phyloP scores from a whole-genome alignment of 2,888 invertebrate species.

The Hirudinaria manillensis region DNA sequence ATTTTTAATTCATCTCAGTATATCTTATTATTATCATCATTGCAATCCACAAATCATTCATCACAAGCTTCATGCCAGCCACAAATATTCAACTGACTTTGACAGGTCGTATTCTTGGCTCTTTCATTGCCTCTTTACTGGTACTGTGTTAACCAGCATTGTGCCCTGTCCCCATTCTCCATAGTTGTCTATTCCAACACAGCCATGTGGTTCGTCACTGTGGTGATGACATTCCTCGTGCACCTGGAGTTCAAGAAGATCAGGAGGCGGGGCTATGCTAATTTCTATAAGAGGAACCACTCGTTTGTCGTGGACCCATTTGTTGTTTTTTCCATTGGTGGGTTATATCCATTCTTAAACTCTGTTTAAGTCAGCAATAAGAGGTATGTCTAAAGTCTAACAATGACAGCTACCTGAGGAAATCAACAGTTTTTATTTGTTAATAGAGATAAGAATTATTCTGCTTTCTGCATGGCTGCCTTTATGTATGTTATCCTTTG shows the following conservation, averaged over 20 bases:
- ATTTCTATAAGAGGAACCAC: conserved; percentile 10
- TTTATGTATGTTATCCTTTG: too few relatives aligned
- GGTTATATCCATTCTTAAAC: not conserved
- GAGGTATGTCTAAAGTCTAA: too few relatives aligned
- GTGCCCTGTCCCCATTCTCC: not conserved
- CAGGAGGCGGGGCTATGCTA: not conserved
- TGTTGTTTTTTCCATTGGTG: not conserved
- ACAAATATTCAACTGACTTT: too few relatives aligned
- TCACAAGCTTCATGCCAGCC: too few relatives aligned
- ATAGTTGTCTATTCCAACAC: not conserved
- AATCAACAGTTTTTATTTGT: too few relatives aligned
- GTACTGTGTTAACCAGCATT: conserved; percentile 12
- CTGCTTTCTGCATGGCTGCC: too few relatives aligned
- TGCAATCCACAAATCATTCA: too few relatives aligned
- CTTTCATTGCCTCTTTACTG: not conserved
- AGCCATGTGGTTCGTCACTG: conserved; percentile 1
- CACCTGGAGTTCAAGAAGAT: conserved; percentile 7
- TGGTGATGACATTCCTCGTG: not conserved
- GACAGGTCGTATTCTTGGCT: not conserved
- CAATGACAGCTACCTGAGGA: too few relatives aligned
- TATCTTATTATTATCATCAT: too few relatives aligned
- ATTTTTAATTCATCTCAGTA: too few relatives aligned
- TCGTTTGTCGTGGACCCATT: not conserved
- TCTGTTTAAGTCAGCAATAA: too few relatives aligned
- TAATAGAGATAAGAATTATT: too few relatives aligned